phyloP scores from a whole-genome alignment of 2,797 vertebrate species.

The Macrochelys suwanniensis region DNA sequence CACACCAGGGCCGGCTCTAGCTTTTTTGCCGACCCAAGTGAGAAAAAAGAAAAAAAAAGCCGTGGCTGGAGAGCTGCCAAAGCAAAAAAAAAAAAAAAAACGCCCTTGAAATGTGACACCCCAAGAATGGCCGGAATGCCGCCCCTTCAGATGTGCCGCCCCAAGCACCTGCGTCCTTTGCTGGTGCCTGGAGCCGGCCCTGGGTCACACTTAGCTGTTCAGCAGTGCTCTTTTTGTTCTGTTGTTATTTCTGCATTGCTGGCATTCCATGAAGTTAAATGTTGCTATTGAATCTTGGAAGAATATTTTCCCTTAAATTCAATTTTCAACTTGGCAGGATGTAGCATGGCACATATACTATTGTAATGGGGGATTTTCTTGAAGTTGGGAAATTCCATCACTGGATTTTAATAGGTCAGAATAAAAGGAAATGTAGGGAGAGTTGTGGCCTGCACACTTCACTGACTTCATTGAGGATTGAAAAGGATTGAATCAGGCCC shows the following conservation, averaged over 20 bases:
- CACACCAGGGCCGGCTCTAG: neutral
- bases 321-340: neutral
- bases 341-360: neutral
- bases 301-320: neutral
- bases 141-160: too few relatives aligned
- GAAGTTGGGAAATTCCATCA: neutral
- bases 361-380: slow-evolving; percentile 4
- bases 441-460: neutral
- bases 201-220: neutral
- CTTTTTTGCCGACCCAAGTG: too few relatives aligned
- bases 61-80: too few relatives aligned
- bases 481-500: neutral
- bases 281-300: neutral
- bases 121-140: too few relatives aligned
- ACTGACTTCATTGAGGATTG: neutral
- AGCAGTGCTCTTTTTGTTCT: neutral
- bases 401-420: slow-evolving; percentile 10
- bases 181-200: too few relatives aligned
- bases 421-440: neutral
- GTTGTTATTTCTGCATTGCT: neutral
- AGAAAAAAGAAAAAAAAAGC: too few relatives aligned
- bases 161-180: too few relatives aligned
- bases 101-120: too few relatives aligned
- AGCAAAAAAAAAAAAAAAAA: too few relatives aligned
- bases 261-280: neutral